These are phyloP conservation scores for Mastacembelus armatus DNA, from an alignment of 2,797 vertebrate species.

Conservation along the genomic window DNA sequence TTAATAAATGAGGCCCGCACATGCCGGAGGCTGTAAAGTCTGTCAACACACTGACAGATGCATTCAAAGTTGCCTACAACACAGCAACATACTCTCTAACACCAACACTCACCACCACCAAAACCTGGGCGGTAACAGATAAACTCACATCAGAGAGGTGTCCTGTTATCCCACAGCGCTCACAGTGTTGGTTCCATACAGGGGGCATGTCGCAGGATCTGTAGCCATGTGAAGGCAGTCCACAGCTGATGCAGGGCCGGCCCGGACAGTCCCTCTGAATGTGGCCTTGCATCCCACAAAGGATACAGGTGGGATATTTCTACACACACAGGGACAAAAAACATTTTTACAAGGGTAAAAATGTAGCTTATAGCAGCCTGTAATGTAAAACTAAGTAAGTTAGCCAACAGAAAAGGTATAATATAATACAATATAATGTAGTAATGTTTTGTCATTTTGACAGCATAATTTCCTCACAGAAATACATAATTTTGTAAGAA, in stretches of 20 bases:
- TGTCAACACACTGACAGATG: conserved; percentile 30
- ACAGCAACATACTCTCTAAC: neutral
- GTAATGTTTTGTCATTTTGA: neutral
- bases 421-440: neutral
- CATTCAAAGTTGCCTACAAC: conserved; percentile 22
- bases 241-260: conserved; percentile 68
- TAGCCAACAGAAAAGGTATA: neutral
- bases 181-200: conserved; percentile 77
- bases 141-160: conserved; percentile 76
- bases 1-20: conserved; percentile 17
- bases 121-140: neutral
- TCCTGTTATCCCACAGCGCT: conserved; percentile 71
- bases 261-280: conserved; percentile 63
- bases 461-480: neutral
- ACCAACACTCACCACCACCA: conserved; percentile 10
- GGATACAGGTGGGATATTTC: conserved; percentile 68
- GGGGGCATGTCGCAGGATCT: conserved; percentile 62
- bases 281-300: conserved; percentile 77
- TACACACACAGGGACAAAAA: conserved; percentile 30
- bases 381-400: neutral
- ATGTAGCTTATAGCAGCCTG: neutral
- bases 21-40: conserved; percentile 11
- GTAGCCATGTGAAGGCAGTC: conserved; percentile 63
- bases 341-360: neutral
- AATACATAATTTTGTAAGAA: no score